A percentile compares a stretch with the other conserved stretches of the same genome.
These are phyloP conservation scores for Magallana angulata DNA, from an alignment of 1,140 invertebrate species.

Conservation along the genomic window DNA sequence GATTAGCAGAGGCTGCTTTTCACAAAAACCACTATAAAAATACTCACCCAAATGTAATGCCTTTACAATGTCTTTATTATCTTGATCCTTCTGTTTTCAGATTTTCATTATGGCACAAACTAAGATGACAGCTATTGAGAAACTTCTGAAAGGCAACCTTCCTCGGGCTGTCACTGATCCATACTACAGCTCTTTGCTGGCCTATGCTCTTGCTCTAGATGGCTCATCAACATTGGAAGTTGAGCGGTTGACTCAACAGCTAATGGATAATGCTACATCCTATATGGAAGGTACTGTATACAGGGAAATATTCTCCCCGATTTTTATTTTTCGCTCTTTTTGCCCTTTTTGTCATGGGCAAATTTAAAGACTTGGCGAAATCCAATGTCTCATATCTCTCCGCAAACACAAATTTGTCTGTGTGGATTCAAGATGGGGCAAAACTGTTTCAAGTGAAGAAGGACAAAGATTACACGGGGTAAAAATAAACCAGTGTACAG, in stretches of 20 bases:
- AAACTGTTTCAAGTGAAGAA: too few species aligned
- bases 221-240: neutral
- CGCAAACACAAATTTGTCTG: too few species aligned
- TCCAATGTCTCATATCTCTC: too few species aligned
- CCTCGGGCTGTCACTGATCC: neutral
- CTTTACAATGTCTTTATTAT: too few species aligned
- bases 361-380: too few species aligned
- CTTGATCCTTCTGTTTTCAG: neutral
- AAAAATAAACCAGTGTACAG: too few species aligned
- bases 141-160: neutral
- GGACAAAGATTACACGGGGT: too few species aligned
- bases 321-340: too few species aligned
- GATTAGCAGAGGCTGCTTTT: neutral
- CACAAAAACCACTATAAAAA: too few species aligned
- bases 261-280: constrained; percentile 4
- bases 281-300: neutral
- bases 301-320: neutral
- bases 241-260: neutral
- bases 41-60: too few species aligned
- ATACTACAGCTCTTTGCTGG: neutral
- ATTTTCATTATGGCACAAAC: neutral
- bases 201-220: neutral
- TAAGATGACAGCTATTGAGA: neutral
- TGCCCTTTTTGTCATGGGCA: too few species aligned
- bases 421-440: too few species aligned